phyloP scores from a whole-genome alignment of 2,888 invertebrate genomes.

The Omphaloscelis lunosa region DNA sequence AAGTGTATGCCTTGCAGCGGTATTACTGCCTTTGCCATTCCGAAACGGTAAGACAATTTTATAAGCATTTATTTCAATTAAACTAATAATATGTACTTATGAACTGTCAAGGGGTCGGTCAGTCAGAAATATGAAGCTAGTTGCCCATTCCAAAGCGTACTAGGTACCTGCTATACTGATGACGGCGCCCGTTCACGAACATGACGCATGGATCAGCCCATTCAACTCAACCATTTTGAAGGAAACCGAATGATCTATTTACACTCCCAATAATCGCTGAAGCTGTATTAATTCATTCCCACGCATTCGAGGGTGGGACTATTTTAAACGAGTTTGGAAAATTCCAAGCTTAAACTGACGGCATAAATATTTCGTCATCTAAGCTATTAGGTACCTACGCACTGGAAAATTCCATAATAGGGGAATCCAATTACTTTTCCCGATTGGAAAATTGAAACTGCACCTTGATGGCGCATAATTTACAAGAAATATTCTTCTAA shows the following conservation, averaged over 20 bases:
- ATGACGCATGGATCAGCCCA: neutral
- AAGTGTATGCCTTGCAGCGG: too few relatives aligned
- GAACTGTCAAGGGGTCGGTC: neutral
- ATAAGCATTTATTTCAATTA: neutral
- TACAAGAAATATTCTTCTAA: too few relatives aligned
- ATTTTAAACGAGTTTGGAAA: constrained; percentile 18
- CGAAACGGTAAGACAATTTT: neutral
- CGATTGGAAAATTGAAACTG: constrained; percentile 21
- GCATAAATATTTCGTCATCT: constrained; percentile 7
- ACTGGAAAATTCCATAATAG: constrained; percentile 2
- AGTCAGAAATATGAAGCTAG: neutral
- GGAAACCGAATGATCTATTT: neutral
- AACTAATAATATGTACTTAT: neutral
- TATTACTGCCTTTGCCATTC: too few relatives aligned
- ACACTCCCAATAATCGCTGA: too few relatives aligned
- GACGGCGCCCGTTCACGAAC: neutral
- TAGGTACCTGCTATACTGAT: neutral
- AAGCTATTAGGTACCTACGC: neutral
- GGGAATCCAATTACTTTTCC: constrained; percentile 15
- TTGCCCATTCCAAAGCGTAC: neutral
- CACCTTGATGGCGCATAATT: neutral
- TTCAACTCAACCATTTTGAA: neutral
- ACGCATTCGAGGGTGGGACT: neutral
- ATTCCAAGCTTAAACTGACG: constrained; percentile 6
- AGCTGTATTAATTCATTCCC: neutral